Conservation (phyloP, 2,113 vertebrate species). For the Bujurquina vittata region DNA sequence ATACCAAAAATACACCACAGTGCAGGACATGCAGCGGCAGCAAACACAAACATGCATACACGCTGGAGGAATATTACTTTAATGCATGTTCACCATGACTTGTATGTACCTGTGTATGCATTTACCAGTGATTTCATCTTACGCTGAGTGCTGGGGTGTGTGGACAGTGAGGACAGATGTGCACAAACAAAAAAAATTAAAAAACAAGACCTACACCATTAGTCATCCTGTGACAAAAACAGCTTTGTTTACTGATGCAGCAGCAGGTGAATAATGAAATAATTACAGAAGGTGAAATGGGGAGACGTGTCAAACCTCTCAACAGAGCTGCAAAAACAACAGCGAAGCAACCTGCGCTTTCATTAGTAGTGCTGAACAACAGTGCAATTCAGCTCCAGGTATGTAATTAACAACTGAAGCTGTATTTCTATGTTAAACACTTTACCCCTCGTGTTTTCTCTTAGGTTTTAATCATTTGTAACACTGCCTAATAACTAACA, state of each 20-base stretch:
- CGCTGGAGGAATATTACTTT: neutral
- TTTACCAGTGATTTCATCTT: neutral
- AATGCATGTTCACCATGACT: neutral
- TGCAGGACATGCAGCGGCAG: neutral
- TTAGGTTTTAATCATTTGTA: conserved; percentile 20
- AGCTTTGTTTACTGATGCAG: conserved; percentile 27
- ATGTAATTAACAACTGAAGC: conserved; percentile 1
- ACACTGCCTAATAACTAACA: conserved; percentile 8
- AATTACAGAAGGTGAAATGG: conserved; percentile 4
- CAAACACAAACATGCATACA: neutral
- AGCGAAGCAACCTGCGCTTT: conserved; percentile 35
- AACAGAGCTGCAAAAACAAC: conserved; percentile 17
- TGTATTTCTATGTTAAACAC: conserved; percentile 6
- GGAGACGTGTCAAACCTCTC: conserved; percentile 14
- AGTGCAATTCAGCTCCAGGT: neutral
- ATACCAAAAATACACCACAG: conserved; percentile 2
- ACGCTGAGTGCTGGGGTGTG: neutral
- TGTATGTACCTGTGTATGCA: neutral
- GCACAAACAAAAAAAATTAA: neutral
- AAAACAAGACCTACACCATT: conserved; percentile 23
- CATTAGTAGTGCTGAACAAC: conserved; percentile 39
- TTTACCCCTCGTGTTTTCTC: neutral
- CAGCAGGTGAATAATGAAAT: conserved; percentile 64
- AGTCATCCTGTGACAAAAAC: conserved; percentile 51
- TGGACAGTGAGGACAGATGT: neutral